Evolutionary conservation across 2,797 vertebrate genomes (phyloP).

Genomic region (Prunella strophiata): DNA sequence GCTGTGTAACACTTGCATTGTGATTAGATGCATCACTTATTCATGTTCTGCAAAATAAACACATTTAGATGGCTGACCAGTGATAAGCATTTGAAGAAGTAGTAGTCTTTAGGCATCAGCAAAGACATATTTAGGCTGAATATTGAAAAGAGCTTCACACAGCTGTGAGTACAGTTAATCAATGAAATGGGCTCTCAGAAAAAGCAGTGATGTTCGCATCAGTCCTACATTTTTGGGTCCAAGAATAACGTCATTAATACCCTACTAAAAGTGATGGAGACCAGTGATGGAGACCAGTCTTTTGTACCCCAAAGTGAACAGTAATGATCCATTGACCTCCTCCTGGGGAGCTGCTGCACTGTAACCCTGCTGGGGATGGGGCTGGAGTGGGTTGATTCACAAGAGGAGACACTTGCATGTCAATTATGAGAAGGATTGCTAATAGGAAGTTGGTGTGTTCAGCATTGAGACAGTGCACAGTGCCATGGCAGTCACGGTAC

Average conservation of each 20-base stretch:
- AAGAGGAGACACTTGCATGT: not conserved
- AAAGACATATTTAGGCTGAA: slow-evolving; percentile 26
- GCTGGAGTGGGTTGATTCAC: not conserved
- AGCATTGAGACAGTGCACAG: not conserved
- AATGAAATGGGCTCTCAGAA: not conserved
- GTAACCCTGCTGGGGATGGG: not conserved
- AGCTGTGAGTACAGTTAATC: slow-evolving; percentile 16
- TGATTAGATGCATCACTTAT: slow-evolving; percentile 37
- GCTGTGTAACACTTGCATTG: not conserved
- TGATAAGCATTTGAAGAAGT: slow-evolving; percentile 26
- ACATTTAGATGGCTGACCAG: slow-evolving; percentile 7
- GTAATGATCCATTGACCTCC: not conserved
- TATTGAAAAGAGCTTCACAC: not conserved
- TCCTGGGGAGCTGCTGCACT: not conserved
- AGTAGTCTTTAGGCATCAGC: not conserved
- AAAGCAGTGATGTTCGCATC: not conserved
- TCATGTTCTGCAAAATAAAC: slow-evolving; percentile 43
- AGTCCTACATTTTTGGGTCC: not conserved
- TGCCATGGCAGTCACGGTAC: accelerated
- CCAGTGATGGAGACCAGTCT: not conserved
- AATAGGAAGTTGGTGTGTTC: not conserved
- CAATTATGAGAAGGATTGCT: not conserved
- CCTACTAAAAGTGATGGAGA: not conserved
- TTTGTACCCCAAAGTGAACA: not conserved
- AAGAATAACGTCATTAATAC: not conserved